Conservation (phyloP, 2,797 vertebrate genomes). For the Anguilla obscura region DNA sequence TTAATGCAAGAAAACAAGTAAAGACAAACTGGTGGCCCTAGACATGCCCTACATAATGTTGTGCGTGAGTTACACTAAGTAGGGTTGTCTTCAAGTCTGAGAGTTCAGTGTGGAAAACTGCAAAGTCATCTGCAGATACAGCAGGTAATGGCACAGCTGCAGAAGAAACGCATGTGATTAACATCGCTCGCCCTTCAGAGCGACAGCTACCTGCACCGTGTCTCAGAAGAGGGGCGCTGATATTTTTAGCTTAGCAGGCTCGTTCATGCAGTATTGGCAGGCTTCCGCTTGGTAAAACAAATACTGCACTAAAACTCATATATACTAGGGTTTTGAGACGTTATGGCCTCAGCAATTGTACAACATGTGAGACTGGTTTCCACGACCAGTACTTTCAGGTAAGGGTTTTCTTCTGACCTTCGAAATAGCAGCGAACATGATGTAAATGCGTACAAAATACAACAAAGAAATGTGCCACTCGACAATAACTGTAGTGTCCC, state of each 20-base stretch:
- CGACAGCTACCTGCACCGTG: background rate
- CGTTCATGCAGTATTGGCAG: background rate
- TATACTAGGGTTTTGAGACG: background rate
- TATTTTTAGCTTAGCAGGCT: background rate
- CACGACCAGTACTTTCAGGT: background rate
- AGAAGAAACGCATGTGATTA: background rate
- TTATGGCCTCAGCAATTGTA: background rate
- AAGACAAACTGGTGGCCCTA: too few relatives aligned
- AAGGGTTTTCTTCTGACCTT: background rate
- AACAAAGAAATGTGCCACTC: background rate
- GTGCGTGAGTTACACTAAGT: background rate
- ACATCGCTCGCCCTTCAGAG: background rate
- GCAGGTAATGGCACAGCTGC: background rate
- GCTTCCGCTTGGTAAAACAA: background rate
- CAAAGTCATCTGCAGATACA: conserved; percentile 13
- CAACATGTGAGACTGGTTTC: background rate
- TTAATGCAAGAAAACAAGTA: too few relatives aligned
- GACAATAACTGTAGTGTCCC: background rate
- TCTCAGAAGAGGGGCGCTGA: background rate
- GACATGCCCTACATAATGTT: background rate
- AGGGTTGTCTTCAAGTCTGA: background rate
- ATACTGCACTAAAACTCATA: background rate
- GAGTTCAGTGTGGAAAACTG: background rate
- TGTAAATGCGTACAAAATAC: background rate
- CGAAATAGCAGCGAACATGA: background rate